phyloP scores from a whole-genome alignment of 2,888 invertebrate species.

The Epiblema foenella region DNA sequence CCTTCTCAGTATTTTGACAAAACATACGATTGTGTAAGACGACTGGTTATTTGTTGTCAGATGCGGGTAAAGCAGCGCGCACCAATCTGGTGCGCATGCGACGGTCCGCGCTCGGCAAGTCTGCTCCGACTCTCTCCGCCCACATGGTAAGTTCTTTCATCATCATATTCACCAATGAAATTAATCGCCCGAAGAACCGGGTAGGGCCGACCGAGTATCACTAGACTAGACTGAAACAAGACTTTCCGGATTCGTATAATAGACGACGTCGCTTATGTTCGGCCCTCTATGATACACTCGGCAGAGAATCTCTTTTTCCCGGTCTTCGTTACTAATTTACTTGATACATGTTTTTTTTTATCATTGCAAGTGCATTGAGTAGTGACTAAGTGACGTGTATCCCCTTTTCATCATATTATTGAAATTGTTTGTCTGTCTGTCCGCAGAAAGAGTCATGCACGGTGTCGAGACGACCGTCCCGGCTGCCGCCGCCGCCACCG shows the following conservation, averaged over 20 bases:
- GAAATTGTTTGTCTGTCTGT: slow-evolving; percentile 38
- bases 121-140: slow-evolving; percentile 95
- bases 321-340: background rate
- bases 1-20: too few species aligned
- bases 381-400: background rate
- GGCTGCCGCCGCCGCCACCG: slow-evolving; percentile 80
- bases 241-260: too few species aligned
- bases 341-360: background rate
- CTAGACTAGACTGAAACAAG: too few species aligned
- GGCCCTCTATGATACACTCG: too few species aligned
- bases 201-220: too few species aligned
- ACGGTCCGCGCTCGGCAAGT: slow-evolving; percentile 95
- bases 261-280: too few species aligned
- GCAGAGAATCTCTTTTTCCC: too few species aligned
- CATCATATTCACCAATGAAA: too few species aligned
- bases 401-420: background rate
- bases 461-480: slow-evolving; percentile 77
- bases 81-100: slow-evolving; percentile 94
- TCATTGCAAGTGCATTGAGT: background rate
- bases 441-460: slow-evolving; percentile 78
- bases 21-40: too few species aligned
- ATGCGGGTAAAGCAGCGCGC: slow-evolving; percentile 77
- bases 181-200: too few species aligned
- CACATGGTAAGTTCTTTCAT: slow-evolving; percentile 85
- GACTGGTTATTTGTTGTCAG: slow-evolving; percentile 56